Percentiles rank a stretch among this genome's conserved stretches.
phyloP scores from a whole-genome alignment of 2,113 vertebrate genomes.

The Tichodroma muraria region DNA sequence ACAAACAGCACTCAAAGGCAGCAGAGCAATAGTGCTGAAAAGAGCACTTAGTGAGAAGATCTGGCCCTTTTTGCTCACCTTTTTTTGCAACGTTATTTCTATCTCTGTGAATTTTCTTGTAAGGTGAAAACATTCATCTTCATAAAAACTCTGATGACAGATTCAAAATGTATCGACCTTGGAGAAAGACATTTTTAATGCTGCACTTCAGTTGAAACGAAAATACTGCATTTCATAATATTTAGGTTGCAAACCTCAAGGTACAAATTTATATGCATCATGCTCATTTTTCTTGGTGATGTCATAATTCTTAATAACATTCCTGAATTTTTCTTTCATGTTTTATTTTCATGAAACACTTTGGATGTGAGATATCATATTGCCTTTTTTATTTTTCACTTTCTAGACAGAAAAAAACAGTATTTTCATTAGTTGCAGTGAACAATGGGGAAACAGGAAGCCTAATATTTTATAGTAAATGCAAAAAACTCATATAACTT shows the following conservation, averaged over 20 bases:
- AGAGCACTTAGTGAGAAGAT: background rate
- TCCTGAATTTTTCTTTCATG: background rate
- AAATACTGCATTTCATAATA: background rate
- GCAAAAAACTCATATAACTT: background rate
- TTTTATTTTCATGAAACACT: background rate
- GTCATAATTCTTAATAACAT: background rate
- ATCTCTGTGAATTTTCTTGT: background rate
- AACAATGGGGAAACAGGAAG: background rate
- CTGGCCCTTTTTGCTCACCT: background rate
- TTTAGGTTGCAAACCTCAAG: background rate
- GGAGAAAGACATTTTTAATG: background rate
- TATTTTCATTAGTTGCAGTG: background rate
- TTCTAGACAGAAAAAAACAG: background rate
- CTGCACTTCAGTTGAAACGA: background rate
- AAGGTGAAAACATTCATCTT: constrained; percentile 23
- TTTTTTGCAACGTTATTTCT: background rate
- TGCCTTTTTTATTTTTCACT: background rate
- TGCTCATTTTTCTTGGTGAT: background rate
- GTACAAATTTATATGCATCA: background rate
- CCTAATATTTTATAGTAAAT: background rate
- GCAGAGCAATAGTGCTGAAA: background rate
- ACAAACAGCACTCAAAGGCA: background rate
- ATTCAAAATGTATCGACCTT: constrained; percentile 13
- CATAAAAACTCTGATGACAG: background rate
- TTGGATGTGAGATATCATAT: background rate